These are phyloP conservation scores for pig (Sus scrofa) DNA, from an alignment of 2,113 vertebrate genomes.

Conservation along the genomic window DNA sequence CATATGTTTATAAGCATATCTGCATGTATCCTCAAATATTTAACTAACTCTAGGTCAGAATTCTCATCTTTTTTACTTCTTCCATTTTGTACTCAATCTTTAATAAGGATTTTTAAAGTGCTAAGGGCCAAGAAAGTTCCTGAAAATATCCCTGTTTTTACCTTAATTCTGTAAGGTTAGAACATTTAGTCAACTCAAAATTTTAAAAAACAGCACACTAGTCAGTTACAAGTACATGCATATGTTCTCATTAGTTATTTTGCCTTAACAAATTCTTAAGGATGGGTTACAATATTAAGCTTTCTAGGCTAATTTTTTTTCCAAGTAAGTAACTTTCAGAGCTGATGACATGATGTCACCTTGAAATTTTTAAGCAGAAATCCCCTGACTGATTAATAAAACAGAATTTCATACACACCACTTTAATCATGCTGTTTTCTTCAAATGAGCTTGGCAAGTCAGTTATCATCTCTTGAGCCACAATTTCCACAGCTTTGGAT, in stretches of 20 bases:
- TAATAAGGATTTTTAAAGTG: slow-evolving; percentile 48
- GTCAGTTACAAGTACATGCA: slow-evolving; percentile 4
- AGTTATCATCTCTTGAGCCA: slow-evolving; percentile 97
- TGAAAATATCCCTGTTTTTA: not conserved
- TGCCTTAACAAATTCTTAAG: slow-evolving; percentile 9
- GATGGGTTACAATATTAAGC: not conserved
- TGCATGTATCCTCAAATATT: slow-evolving; percentile 40
- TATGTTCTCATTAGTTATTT: not conserved
- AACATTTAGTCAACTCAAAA: slow-evolving; percentile 11
- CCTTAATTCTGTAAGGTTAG: not conserved
- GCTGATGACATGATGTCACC: not conserved
- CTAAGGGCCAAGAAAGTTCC: not conserved
- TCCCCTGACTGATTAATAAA: slow-evolving; percentile 59
- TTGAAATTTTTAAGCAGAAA: slow-evolving; percentile 46
- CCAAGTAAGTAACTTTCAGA: slow-evolving; percentile 34
- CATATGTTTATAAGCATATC: not conserved
- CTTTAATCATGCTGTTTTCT: slow-evolving; percentile 93
- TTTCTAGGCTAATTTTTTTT: slow-evolving; percentile 29
- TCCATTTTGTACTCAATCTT: slow-evolving; percentile 45
- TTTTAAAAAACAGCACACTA: not conserved
- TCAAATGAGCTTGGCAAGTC: slow-evolving; percentile 94
- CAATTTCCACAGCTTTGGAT: slow-evolving; percentile 95
- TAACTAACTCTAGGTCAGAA: slow-evolving; percentile 52
- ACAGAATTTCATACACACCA: slow-evolving; percentile 86
- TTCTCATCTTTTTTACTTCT: slow-evolving; percentile 27